These are phyloP conservation scores for Strigamia crassipes DNA, from an alignment of 2,888 invertebrate species.

Conservation along the genomic window DNA sequence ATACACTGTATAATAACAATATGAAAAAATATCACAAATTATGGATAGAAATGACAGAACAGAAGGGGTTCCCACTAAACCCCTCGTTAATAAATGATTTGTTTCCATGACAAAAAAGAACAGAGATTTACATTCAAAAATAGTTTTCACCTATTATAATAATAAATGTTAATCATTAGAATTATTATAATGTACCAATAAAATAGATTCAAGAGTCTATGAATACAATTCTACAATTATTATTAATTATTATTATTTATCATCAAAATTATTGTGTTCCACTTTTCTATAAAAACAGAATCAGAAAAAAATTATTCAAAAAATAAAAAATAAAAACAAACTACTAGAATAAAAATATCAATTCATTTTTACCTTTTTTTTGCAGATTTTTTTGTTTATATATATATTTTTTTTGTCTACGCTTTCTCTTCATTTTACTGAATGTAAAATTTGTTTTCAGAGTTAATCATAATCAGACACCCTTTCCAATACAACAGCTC, in stretches of 20 bases:
- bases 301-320: neutral
- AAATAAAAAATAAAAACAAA: neutral
- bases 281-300: slow-evolving; percentile 24
- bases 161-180: slow-evolving; percentile 42
- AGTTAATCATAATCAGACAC: slow-evolving; percentile 22
- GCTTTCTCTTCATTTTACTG: neutral
- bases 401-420: slow-evolving; percentile 6
- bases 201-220: slow-evolving; percentile 47
- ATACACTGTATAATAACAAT: slow-evolving; percentile 42
- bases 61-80: slow-evolving; percentile 33
- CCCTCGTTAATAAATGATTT: slow-evolving; percentile 41
- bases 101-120: slow-evolving; percentile 42
- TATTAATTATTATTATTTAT: slow-evolving; percentile 17
- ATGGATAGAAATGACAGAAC: slow-evolving; percentile 46
- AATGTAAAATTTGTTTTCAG: slow-evolving; percentile 23
- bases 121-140: slow-evolving; percentile 43
- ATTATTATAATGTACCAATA: slow-evolving; percentile 47
- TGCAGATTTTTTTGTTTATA: neutral
- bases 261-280: slow-evolving; percentile 25
- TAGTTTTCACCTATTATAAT: slow-evolving; percentile 32
- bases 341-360: slow-evolving; percentile 3
- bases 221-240: slow-evolving; percentile 46
- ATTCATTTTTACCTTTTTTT: slow-evolving; percentile 2
- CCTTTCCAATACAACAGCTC: slow-evolving; percentile 15
- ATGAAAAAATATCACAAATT: slow-evolving; percentile 46